Evolutionary conservation across 2,888 invertebrate species (phyloP).

Genomic region (Aricia artaxerxes): DNA sequence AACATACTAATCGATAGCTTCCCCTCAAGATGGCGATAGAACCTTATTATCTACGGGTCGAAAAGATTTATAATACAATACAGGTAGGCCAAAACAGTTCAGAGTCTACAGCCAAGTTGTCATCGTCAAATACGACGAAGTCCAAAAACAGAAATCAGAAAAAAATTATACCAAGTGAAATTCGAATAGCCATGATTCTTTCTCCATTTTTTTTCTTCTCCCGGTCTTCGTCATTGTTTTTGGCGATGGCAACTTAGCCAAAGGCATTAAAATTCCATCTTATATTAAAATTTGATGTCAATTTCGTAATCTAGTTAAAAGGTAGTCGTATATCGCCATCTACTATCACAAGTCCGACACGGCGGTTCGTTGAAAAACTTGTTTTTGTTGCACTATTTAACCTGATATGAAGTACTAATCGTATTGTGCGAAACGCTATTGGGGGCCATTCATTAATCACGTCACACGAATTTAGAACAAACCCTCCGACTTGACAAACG

Average conservation of each 20-base stretch:
- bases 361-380: conserved; percentile 67
- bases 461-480: background rate
- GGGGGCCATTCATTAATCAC: background rate
- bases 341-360: conserved; percentile 38
- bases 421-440: conserved; percentile 72
- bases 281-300: conserved; percentile 6
- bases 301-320: background rate
- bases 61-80: background rate
- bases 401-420: conserved; percentile 72
- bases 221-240: background rate
- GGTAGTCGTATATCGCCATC: conserved; percentile 34
- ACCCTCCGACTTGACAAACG: background rate
- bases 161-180: too few relatives aligned
- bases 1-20: conserved; percentile 48
- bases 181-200: too few relatives aligned
- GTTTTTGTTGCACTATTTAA: conserved; percentile 56
- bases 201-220: too few relatives aligned
- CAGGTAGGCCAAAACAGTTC: conserved; percentile 5
- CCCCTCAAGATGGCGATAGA: background rate
- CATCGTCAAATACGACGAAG: background rate
- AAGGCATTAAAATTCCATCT: background rate
- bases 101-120: background rate
- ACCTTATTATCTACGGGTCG: background rate
- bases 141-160: background rate
- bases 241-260: background rate